phyloP scores from a whole-genome alignment of 2,113 vertebrate genomes.

The Lota lota region DNA sequence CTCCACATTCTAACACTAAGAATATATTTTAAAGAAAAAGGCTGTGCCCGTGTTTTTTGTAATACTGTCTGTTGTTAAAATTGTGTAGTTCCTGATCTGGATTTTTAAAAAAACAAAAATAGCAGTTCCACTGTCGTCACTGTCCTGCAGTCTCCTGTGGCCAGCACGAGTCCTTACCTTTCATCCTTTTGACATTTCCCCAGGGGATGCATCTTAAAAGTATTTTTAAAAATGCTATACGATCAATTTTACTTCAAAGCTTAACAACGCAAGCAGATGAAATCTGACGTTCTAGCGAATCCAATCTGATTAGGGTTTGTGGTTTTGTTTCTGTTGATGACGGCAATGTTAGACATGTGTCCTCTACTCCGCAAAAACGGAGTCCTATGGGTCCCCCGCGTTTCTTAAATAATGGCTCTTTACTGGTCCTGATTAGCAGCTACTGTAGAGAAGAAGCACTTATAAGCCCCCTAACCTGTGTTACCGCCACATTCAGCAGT shows the following conservation, averaged over 20 bases:
- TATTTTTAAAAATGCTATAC: background rate
- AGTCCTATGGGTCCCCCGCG: no score
- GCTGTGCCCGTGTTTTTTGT: constrained; percentile 39
- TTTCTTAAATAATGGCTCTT: no score
- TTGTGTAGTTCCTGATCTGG: constrained; percentile 20
- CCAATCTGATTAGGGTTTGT: no score
- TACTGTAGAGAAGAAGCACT: background rate
- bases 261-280: constrained; percentile 1
- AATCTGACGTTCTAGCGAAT: no score
- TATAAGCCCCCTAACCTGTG: constrained; percentile 31
- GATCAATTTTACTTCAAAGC: no score
- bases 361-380: no score
- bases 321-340: no score
- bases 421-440: no score
- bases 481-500: constrained; percentile 42
- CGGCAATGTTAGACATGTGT: no score
- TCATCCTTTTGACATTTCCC: constrained; percentile 8
- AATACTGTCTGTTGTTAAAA: constrained; percentile 17
- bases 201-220: constrained; percentile 20
- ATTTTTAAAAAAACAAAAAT: constrained; percentile 1
- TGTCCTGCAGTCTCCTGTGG: background rate
- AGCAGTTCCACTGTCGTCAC: background rate
- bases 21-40: constrained; percentile 15
- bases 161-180: background rate
- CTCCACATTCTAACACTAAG: constrained; percentile 58